These are phyloP conservation scores for Ichneumon xanthorius DNA, from an alignment of 2,888 invertebrate species.

Conservation along the genomic window DNA sequence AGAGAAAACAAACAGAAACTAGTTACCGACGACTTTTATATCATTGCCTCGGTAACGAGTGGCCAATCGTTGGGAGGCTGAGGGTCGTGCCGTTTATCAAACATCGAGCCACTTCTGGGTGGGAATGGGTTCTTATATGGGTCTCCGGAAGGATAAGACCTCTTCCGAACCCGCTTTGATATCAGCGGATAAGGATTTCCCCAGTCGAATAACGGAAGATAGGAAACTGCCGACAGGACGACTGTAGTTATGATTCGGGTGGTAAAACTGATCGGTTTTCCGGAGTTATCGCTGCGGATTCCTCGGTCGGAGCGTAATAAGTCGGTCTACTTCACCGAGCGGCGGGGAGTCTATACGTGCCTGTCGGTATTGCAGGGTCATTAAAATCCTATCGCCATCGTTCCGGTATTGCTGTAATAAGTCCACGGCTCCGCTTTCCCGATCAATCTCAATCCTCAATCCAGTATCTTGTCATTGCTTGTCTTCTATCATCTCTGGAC, in stretches of 20 bases:
- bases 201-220: neutral
- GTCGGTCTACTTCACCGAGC: slow-evolving; percentile 7
- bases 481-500: slow-evolving; percentile 11
- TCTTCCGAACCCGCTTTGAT: neutral
- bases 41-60: neutral
- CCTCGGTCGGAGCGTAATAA: neutral
- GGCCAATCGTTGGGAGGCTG: neutral
- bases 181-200: slow-evolving; percentile 9
- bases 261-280: neutral
- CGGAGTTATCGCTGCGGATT: neutral
- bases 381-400: slow-evolving; percentile 40
- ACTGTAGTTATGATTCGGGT: neutral
- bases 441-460: slow-evolving; percentile 49
- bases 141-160: neutral
- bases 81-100: neutral
- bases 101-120: neutral
- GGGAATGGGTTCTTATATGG: neutral
- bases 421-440: neutral
- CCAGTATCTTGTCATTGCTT: neutral
- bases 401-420: neutral
- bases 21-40: neutral
- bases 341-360: neutral
- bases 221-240: slow-evolving; percentile 8
- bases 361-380: slow-evolving; percentile 1
- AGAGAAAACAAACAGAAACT: neutral